Percentiles rank a stretch among this genome's conserved stretches.
Evolutionary conservation across 2,888 invertebrate genomes (phyloP).

Genomic region (Didymodactylos carnosus): DNA sequence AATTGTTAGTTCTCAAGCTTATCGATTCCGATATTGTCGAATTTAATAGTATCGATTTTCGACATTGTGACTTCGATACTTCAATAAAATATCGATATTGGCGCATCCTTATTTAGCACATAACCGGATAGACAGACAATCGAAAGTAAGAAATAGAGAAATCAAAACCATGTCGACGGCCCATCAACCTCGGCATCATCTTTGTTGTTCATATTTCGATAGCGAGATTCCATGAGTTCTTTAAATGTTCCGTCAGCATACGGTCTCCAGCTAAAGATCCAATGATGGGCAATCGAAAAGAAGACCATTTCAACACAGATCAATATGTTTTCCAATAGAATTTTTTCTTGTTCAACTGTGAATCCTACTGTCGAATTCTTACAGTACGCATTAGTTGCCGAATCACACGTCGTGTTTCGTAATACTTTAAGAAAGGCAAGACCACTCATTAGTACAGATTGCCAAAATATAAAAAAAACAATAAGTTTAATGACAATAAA

Average conservation of each 20-base stretch:
- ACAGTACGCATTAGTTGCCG: neutral
- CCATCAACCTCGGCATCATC: neutral
- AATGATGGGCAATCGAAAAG: constrained; percentile 81
- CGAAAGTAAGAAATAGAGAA: no score
- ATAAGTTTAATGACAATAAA: constrained; percentile 91
- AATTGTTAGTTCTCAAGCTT: no score
- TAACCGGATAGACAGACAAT: no score
- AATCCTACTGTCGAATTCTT: neutral
- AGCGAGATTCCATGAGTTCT: neutral
- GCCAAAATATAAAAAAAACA: constrained; percentile 94
- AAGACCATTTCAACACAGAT: constrained; percentile 95
- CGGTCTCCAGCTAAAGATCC: constrained; percentile 77
- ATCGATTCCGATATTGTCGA: no score
- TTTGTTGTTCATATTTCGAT: neutral
- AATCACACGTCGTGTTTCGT: constrained; percentile 22
- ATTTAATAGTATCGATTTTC: no score
- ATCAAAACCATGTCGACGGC: no score
- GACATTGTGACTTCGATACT: no score
- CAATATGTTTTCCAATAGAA: constrained; percentile 47
- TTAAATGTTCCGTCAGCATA: constrained; percentile 34
- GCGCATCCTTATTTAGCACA: no score
- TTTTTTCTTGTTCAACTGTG: constrained; percentile 36
- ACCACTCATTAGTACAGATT: constrained; percentile 66
- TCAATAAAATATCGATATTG: no score
- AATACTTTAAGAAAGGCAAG: constrained; percentile 64